These are phyloP conservation scores for Apis mellifera DNA, from an alignment of 1,140 invertebrate species.

Conservation along the genomic window DNA sequence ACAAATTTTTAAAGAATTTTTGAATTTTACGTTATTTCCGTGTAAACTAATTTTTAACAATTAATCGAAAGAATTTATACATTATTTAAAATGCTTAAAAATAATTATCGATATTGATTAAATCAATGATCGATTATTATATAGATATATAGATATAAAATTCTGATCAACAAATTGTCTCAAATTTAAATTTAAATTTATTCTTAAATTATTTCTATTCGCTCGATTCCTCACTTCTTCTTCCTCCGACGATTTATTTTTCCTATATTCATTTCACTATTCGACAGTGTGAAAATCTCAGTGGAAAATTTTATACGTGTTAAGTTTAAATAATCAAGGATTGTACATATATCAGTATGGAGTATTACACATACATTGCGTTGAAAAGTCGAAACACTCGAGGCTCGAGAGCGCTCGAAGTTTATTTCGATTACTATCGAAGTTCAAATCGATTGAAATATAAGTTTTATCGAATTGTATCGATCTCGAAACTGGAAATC, in stretches of 20 bases:
- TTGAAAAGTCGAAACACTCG: neutral
- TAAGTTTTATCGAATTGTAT: neutral
- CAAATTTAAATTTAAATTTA: neutral
- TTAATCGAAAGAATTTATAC: neutral
- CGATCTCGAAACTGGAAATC: too few species aligned
- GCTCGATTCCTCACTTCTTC: constrained; percentile 1
- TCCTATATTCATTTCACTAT: neutral
- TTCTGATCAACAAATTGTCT: neutral
- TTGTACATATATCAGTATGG: neutral
- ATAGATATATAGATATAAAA: too few species aligned
- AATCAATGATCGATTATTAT: constrained; percentile 19
- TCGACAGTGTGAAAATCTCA: neutral
- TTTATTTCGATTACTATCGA: neutral
- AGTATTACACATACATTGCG: neutral
- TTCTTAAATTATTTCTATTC: neutral
- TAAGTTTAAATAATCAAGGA: constrained; percentile 6
- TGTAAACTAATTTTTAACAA: neutral
- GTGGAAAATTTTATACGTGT: neutral
- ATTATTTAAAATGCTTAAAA: neutral
- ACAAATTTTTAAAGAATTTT: neutral
- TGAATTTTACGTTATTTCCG: neutral
- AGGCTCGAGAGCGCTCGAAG: neutral
- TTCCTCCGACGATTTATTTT: constrained; percentile 19
- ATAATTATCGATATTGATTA: constrained; percentile 20
- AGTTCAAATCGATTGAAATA: neutral